These are phyloP conservation scores for Lordiphosa stackelbergi DNA, from an alignment of 1,140 invertebrate species.

Conservation along the genomic window DNA sequence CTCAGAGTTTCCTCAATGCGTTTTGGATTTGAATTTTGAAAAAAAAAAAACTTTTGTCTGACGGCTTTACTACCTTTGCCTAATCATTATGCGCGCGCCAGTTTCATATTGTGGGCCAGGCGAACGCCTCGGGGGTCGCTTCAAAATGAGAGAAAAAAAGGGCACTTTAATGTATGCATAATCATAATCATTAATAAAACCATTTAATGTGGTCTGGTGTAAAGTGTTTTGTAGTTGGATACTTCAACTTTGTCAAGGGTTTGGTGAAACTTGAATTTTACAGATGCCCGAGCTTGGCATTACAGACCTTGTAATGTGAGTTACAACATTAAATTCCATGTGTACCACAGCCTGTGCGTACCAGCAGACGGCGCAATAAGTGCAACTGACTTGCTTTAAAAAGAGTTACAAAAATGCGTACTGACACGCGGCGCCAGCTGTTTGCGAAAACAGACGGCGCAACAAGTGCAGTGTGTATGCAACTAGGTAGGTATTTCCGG, in stretches of 20 bases:
- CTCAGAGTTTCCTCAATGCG: conserved; percentile 16
- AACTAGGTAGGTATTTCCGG: too few species aligned
- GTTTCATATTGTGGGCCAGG: conserved; percentile 36
- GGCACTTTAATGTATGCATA: conserved; percentile 52
- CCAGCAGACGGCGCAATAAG: too few species aligned
- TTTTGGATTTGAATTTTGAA: conserved; percentile 59
- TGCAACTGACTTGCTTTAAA: too few species aligned
- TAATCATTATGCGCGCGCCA: conserved; percentile 51
- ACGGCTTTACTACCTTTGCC: conserved; percentile 17
- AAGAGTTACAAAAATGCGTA: too few species aligned
- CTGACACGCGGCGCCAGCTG: too few species aligned
- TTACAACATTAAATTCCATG: too few species aligned
- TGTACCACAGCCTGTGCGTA: too few species aligned
- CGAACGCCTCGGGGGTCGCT: conserved; percentile 1
- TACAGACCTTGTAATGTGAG: too few species aligned
- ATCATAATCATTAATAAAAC: conserved; percentile 68
- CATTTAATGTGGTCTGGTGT: conserved; percentile 58
- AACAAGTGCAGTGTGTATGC: too few species aligned
- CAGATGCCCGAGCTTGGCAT: too few species aligned
- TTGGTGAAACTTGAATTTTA: background rate
- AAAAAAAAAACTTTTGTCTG: conserved; percentile 28
- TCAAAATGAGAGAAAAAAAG: conserved; percentile 13
- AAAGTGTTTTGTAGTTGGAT: conserved; percentile 15
- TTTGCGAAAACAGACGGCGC: too few species aligned
- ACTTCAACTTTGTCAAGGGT: conserved; percentile 13